Base-by-base conservation (phyloP, 2,888 invertebrate genomes). In the Elegia similella region DNA sequence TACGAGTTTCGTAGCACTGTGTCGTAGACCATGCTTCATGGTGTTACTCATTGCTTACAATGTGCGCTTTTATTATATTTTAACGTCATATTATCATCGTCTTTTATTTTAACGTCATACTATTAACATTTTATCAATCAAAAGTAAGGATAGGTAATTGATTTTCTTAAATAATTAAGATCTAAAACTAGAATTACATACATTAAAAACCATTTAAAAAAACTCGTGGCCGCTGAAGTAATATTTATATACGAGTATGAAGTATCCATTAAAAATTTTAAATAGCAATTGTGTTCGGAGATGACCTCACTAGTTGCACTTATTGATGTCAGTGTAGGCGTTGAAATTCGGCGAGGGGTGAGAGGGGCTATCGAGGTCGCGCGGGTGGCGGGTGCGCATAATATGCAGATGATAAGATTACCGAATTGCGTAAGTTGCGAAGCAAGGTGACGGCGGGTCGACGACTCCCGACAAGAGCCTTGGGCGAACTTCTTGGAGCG, bases 381-480 rank as follows among this genome's bases (percentile, higher is more conserved):
- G 75, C 78, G 78, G 78, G 82, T 80, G 80, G 75, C 78, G 78
- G 78, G 82, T 81, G 80, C 81, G 84, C 84, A 87, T 50, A 50
- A 50, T 50, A 50, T 88, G 84, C 84, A 82, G 83, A 89, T 85
- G 88, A 89, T 90, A 89, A 90, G 88, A 89, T 89, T 88, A 86
- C 80, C 80, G 72, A 80, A 85, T 91, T 91, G 90, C 90, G 90
- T 90, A 91, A 89, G 85, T 80, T 80, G 82, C 84, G 83, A 80
- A 74, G 81, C 88, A 90, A 91, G 90, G 90, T 88, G 83, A 89
- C 81, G 82, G 78, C 80, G 83, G 90, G 90, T 90, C 90, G 86
- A 78, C 88, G 90, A 89, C 90, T 84, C 78, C 76, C 71, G 75
- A 70, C 64, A 67, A 76, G 77, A 84, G 86, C 90, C 90, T 90